phyloP scores from a whole-genome alignment of 1,140 invertebrate species.

The Acyrthosiphon pisum region DNA sequence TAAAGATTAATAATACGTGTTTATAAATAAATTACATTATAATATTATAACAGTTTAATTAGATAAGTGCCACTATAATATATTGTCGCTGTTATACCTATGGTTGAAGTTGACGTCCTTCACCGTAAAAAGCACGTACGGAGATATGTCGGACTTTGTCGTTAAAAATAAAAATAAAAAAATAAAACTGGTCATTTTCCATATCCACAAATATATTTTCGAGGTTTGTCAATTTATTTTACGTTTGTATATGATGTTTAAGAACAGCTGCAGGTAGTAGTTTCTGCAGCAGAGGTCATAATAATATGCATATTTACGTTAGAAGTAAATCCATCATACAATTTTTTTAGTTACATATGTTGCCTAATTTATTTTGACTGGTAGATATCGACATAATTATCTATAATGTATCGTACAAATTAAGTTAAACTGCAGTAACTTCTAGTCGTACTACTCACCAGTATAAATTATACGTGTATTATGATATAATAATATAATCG shows the following conservation, averaged over 20 bases:
- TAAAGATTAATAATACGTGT: background rate
- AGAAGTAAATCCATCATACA: background rate
- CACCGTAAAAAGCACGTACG: slow-evolving; percentile 35
- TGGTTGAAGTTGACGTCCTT: slow-evolving; percentile 15
- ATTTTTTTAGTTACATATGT: background rate
- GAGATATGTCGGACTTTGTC: slow-evolving; percentile 1
- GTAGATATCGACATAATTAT: background rate
- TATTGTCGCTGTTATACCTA: background rate
- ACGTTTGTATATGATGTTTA: background rate
- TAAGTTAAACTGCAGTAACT: background rate
- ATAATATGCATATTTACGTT: background rate
- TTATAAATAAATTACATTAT: slow-evolving; percentile 5
- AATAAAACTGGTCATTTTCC: slow-evolving; percentile 8
- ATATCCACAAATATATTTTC: background rate
- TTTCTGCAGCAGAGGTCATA: background rate
- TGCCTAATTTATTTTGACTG: too few species aligned
- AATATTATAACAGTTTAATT: background rate
- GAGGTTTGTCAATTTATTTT: slow-evolving; percentile 30
- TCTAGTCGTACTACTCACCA: background rate
- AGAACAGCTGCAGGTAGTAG: background rate
- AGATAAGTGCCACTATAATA: background rate
- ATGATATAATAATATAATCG: background rate
- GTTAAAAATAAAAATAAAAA: background rate
- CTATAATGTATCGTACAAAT: background rate
- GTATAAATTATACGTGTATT: background rate